These are phyloP conservation scores for Micronycteris hirsuta DNA, from an alignment of 2,113 vertebrate genomes.

Conservation along the genomic window DNA sequence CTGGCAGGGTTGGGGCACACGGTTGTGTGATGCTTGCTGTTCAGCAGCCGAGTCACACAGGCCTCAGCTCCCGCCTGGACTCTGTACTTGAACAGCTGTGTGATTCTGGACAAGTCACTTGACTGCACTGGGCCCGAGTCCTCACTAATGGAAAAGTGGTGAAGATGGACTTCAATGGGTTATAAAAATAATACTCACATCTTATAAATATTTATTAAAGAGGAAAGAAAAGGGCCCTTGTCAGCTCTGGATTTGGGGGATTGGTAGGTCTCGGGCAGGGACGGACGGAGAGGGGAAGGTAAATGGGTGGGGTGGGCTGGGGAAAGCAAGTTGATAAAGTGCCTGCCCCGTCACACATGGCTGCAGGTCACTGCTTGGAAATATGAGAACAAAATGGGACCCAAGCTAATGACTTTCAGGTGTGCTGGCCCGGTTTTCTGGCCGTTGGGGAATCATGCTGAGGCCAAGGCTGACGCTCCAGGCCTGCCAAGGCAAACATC, in stretches of 20 bases:
- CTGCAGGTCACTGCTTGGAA: conserved; percentile 78
- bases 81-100: background rate
- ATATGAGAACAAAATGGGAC: conserved; percentile 78
- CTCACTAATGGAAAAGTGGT: conserved; percentile 5
- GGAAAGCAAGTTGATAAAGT: conserved; percentile 75
- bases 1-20: rapidly evolving
- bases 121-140: background rate
- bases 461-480: conserved; percentile 63
- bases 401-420: conserved; percentile 81
- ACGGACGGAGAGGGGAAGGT: conserved; percentile 43
- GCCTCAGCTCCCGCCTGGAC: background rate
- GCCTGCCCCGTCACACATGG: conserved; percentile 70
- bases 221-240: conserved; percentile 27
- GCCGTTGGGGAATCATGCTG: conserved; percentile 47
- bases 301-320: background rate
- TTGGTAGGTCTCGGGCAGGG: conserved; percentile 44
- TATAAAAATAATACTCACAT: conserved; percentile 41
- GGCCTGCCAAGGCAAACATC: conserved; percentile 79
- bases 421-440: conserved; percentile 66
- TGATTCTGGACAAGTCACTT: background rate
- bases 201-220: conserved; percentile 38
- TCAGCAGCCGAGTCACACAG: background rate
- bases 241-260: background rate
- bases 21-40: background rate
- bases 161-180: background rate